Base-by-base conservation (phyloP, 1,140 invertebrate genomes). In the Neocloeon triangulifer region DNA sequence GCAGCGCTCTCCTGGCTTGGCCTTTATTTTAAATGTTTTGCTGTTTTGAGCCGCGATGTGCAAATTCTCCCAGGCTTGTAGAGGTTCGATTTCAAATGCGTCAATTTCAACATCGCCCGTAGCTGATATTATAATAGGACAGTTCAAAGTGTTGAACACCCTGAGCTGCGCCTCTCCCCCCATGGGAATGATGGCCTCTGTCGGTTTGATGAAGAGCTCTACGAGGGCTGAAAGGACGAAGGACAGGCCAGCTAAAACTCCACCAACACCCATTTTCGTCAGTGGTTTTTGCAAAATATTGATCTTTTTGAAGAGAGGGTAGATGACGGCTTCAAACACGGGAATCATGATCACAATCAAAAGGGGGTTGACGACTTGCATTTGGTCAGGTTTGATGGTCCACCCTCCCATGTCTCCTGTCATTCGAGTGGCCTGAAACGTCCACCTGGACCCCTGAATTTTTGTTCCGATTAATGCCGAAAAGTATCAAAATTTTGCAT, bases 331-430 rank as follows among this genome's bases (percentile, higher is more conserved):
- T 55, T 84, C 73, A 49, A 81, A 84, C 0, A 84, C 35, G 5
- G 81, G 81, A 41, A 85, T 80, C 28, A 84, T 62, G 2, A 70
- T 30, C 16, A 86, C 47, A 41, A 84, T 77, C 1, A 86, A 53
- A 18, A 84, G 41, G 0, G 78, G 74, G 52, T 86, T 86, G 1
- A 81, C 48, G 28, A 72, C 64, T 56, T 78, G 73, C 62, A 81
- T 64, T 51, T 81, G 77, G 52, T 82, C 78, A 0, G 78, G 73
- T 42, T 78, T 68, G n/a, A 81, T 51, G 3, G 55, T 56, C 48
- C 56, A 60, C 1, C 53, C 54, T 23, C 59, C 62, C 32, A 74
- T 53, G 36, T 52, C 47, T 35, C 72, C 73, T 44, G 63, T 57
- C 73, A 73, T 76, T 46, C 67, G 49, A 20, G 63, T 66, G 17